Evolutionary conservation across 1,140 invertebrate species (phyloP).

Genomic region (Drosophila pseudoobscura): DNA sequence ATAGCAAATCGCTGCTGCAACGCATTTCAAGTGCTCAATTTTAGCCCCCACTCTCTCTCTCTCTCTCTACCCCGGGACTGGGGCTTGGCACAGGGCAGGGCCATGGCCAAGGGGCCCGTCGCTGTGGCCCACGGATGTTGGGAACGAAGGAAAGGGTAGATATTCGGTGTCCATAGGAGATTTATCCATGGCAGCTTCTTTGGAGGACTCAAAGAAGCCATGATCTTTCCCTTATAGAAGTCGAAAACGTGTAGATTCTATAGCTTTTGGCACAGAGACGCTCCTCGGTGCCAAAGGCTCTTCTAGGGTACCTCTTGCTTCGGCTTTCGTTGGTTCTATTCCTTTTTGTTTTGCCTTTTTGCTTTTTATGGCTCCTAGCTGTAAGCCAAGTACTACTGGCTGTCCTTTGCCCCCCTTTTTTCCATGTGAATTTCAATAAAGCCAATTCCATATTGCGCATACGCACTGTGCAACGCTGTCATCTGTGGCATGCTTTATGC

Average conservation of each 20-base stretch:
- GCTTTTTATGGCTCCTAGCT: slow-evolving; percentile 53
- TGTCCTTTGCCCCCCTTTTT: slow-evolving; percentile 12
- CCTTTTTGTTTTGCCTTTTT: not conserved
- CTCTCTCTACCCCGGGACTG: too few relatives aligned
- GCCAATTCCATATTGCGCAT: slow-evolving; percentile 72
- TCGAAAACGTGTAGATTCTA: too few relatives aligned
- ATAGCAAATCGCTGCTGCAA: slow-evolving; percentile 77
- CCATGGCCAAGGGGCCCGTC: not conserved
- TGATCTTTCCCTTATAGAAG: too few relatives aligned
- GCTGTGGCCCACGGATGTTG: too few relatives aligned
- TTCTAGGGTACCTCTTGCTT: too few relatives aligned
- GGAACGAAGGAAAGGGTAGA: too few relatives aligned
- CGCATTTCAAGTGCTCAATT: slow-evolving; percentile 64
- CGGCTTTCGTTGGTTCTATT: slow-evolving; percentile 7
- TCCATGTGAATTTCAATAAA: slow-evolving; percentile 77
- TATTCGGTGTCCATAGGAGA: too few relatives aligned
- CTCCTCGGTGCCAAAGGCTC: too few relatives aligned
- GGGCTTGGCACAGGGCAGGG: not conserved
- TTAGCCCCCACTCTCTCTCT: not conserved
- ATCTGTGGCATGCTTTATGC: slow-evolving; percentile 33
- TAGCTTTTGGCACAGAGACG: too few relatives aligned
- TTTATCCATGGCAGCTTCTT: too few relatives aligned
- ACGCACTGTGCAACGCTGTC: slow-evolving; percentile 54
- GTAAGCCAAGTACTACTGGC: slow-evolving; percentile 35
- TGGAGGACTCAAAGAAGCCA: too few relatives aligned